Evolutionary conservation across 1,140 invertebrate species (phyloP).

Genomic region (Lasaia peninsularis): DNA sequence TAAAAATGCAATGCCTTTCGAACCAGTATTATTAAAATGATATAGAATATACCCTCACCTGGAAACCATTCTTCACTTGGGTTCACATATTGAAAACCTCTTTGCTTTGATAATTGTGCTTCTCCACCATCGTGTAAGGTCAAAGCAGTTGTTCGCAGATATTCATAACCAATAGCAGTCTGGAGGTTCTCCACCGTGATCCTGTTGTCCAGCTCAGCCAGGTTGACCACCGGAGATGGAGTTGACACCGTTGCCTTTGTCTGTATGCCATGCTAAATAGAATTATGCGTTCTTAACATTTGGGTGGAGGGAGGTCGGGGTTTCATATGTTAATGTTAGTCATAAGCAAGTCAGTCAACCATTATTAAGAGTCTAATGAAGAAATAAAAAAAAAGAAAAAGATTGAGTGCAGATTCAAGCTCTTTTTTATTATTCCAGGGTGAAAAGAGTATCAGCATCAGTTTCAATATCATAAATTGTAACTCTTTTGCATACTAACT

Average conservation of each 20-base stretch:
- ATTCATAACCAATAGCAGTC: conserved; percentile 88
- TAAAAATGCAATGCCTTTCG: too few species aligned
- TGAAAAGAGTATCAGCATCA: too few species aligned
- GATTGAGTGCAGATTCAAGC: not conserved
- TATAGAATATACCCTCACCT: conserved; percentile 73
- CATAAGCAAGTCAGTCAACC: conserved; percentile 14
- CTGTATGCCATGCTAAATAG: conserved; percentile 76
- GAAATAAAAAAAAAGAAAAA: not conserved
- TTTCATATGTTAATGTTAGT: conserved; percentile 32
- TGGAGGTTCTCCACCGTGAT: conserved; percentile 84
- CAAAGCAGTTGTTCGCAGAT: conserved; percentile 83
- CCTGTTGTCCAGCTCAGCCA: conserved; percentile 83
- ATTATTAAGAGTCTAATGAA: not conserved
- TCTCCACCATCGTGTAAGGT: conserved; percentile 83
- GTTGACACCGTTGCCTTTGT: conserved; percentile 91
- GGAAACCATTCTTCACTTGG: conserved; percentile 92
- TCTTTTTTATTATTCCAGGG: too few species aligned
- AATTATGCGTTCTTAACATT: conserved; percentile 62
- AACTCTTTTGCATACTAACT: too few species aligned
- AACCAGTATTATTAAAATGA: too few species aligned
- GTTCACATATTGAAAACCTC: conserved; percentile 90
- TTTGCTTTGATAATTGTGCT: conserved; percentile 82
- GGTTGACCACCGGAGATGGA: conserved; percentile 88
- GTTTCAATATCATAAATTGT: too few species aligned
- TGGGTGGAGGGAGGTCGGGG: conserved; percentile 36